Conservation (phyloP, 2,797 vertebrate species). For the Otolemur crassicaudatus region DNA sequence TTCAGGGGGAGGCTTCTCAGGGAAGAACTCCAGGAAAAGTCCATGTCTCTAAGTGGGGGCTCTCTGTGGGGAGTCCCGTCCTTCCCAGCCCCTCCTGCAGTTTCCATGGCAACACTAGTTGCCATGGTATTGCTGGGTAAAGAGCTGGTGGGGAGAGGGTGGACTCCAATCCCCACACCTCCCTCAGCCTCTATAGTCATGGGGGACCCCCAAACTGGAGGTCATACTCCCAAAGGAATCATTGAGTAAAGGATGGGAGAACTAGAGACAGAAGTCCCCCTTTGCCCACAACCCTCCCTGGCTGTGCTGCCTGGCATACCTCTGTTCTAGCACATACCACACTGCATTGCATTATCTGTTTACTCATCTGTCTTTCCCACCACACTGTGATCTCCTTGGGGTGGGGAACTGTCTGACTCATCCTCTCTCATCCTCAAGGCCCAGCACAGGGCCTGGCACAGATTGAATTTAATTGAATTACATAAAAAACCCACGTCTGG, state of each 20-base stretch:
- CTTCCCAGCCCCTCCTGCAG: slow-evolving; percentile 79
- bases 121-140: slow-evolving; percentile 77
- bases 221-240: background rate
- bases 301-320: background rate
- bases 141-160: slow-evolving; percentile 51
- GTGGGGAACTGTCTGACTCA: slow-evolving; percentile 73
- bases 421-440: slow-evolving; percentile 37
- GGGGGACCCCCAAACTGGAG: background rate
- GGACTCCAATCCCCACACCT: slow-evolving; percentile 27
- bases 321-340: background rate
- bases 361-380: slow-evolving; percentile 47
- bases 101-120: slow-evolving; percentile 87
- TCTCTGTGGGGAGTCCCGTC: slow-evolving; percentile 63
- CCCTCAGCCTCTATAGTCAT: background rate
- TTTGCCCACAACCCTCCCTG: background rate
- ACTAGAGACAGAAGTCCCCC: background rate
- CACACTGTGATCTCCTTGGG: background rate
- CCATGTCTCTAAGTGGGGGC: slow-evolving; percentile 83
- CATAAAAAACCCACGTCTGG: slow-evolving; percentile 65
- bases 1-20: slow-evolving; percentile 74
- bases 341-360: slow-evolving; percentile 58
- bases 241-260: slow-evolving; percentile 2
- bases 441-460: slow-evolving; percentile 69
- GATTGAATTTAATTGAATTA: slow-evolving; percentile 44
- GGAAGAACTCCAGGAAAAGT: slow-evolving; percentile 82